Evolutionary conservation across 2,797 vertebrate genomes (phyloP).

Genomic region (Labeo calbasu): DNA sequence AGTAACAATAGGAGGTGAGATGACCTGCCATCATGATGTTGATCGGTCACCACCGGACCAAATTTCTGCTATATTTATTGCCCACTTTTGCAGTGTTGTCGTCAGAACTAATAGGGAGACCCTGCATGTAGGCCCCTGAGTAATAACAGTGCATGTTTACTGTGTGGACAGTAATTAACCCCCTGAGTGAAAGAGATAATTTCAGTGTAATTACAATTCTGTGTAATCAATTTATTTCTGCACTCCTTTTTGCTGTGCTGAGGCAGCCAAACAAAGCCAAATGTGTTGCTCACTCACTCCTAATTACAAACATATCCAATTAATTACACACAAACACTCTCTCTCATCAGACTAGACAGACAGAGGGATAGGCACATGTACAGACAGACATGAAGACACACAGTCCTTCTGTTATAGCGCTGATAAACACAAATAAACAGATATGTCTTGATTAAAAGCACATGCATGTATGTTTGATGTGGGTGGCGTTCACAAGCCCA

Average conservation of each 20-base stretch:
- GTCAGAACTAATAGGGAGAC: constrained; percentile 12
- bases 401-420: neutral
- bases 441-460: constrained; percentile 36
- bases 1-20: constrained; percentile 22
- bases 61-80: constrained; percentile 5
- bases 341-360: constrained; percentile 23
- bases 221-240: constrained; percentile 78
- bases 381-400: constrained; percentile 21
- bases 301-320: constrained; percentile 63
- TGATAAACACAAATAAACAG: constrained; percentile 23
- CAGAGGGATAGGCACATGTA: constrained; percentile 11
- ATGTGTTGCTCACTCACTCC: constrained; percentile 33
- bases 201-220: constrained; percentile 78
- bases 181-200: constrained; percentile 73
- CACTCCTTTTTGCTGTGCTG: constrained; percentile 31
- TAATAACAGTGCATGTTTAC: constrained; percentile 51
- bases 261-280: constrained; percentile 56
- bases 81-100: neutral
- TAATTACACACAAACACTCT: constrained; percentile 48
- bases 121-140: constrained; percentile 46
- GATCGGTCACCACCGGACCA: neutral
- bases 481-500: constrained; percentile 2
- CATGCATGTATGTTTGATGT: constrained; percentile 33
- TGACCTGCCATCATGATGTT: constrained; percentile 2
- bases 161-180: constrained; percentile 70